Evolutionary conservation across 1,140 invertebrate species (phyloP).

Genomic region (Danaus melanippus): DNA sequence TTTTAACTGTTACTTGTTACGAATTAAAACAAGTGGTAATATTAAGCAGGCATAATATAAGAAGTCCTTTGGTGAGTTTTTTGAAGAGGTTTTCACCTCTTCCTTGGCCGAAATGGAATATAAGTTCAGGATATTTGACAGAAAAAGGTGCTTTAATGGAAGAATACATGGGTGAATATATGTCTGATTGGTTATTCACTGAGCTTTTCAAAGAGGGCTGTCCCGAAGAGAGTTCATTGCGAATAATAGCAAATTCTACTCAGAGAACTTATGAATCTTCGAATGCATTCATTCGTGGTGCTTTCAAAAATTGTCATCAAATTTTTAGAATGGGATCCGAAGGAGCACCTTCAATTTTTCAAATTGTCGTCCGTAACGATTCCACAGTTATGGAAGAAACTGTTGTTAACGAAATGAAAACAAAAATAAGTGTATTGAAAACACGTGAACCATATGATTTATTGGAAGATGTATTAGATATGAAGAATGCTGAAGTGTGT

Average conservation of each 20-base stretch:
- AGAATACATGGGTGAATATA: constrained; percentile 39
- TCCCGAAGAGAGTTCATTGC: constrained; percentile 28
- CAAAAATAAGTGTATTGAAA: constrained; percentile 29
- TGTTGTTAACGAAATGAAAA: constrained; percentile 35
- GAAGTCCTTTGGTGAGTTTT: constrained; percentile 39
- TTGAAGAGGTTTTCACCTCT: constrained; percentile 28
- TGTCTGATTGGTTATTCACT: constrained; percentile 30
- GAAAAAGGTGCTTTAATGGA: constrained; percentile 39
- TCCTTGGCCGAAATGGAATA: constrained; percentile 33
- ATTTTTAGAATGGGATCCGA: constrained; percentile 29
- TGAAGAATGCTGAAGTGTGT: constrained; percentile 38
- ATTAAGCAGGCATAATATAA: constrained; percentile 52
- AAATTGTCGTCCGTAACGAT: constrained; percentile 38
- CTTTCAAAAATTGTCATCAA: constrained; percentile 42
- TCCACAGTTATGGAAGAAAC: constrained; percentile 27
- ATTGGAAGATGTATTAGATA: constrained; percentile 42
- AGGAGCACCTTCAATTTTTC: constrained; percentile 42
- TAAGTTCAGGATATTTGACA: constrained; percentile 29
- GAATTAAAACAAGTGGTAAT: constrained; percentile 47
- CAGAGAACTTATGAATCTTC: constrained; percentile 45
- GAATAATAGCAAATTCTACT: constrained; percentile 43
- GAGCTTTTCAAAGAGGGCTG: constrained; percentile 32
- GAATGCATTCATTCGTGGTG: constrained; percentile 38
- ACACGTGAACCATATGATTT: constrained; percentile 32
- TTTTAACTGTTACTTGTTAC: constrained; percentile 17